phyloP scores from a whole-genome alignment of 1,140 invertebrate species.

The Wiebesia pumilae region DNA sequence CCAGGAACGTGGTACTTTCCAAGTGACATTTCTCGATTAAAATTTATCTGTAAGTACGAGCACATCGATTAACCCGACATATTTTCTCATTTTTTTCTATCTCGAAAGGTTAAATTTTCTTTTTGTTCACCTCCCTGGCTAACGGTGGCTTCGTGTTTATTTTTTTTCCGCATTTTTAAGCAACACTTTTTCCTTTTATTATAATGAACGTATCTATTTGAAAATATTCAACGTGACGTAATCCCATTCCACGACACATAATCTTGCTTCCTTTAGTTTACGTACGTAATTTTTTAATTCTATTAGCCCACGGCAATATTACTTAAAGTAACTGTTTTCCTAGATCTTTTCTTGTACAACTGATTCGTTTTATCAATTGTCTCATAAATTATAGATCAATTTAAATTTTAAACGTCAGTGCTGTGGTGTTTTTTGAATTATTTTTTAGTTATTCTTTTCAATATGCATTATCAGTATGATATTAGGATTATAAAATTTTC shows the following conservation, averaged over 20 bases:
- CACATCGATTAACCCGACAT: too few species aligned
- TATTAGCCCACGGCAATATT: too few species aligned
- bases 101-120: not conserved
- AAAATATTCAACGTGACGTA: slow-evolving; percentile 17
- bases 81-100: not conserved
- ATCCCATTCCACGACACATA: not conserved
- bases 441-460: not conserved
- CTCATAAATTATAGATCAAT: slow-evolving; percentile 28
- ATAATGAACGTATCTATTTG: not conserved
- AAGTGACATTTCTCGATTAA: not conserved
- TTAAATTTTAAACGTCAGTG: slow-evolving; percentile 24
- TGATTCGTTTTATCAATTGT: not conserved
- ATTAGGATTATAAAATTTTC: too few species aligned
- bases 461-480: not conserved
- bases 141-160: not conserved
- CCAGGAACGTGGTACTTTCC: slow-evolving; percentile 63
- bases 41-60: slow-evolving; percentile 8
- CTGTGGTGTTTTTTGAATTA: not conserved
- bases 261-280: not conserved
- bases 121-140: not conserved
- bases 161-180: not conserved
- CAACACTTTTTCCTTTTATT: not conserved
- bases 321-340: not conserved
- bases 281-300: not conserved
- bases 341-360: not conserved